Base-by-base conservation (phyloP, 2,113 vertebrate species). In the Nothocercus julius region DNA sequence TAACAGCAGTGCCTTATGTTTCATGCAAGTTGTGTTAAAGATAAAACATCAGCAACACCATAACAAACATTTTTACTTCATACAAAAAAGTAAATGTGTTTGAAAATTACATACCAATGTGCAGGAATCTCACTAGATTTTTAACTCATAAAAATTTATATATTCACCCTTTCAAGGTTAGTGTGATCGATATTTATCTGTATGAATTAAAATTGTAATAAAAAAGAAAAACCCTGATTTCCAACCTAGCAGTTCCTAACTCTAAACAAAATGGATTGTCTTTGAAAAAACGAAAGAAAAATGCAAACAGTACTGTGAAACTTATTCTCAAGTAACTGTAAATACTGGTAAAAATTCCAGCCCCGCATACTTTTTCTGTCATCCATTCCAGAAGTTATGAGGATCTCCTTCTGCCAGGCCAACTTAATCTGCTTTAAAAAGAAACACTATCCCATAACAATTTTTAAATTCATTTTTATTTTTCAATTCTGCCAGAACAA, bases 381-480 rank as follows among this genome's bases (percentile, higher is more conserved):
- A 93, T 53, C 76, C 73, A 78, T 86, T 72, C 69, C 38, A 92
- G 76, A 81, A 92, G 53, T 44, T 81, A 51, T 58, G 67, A 84
- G 95, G 58, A 82, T 90, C 51, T 89, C 80, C 85, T 91, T 92
- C 77, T 79, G 75, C 81, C 87, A 87, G 91, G 69, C 66, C 78
- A 82, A 74, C 44, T 89, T 64, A 3, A 56, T 67, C 25, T 78
- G 22, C 40, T 82, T 90, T 92, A 62, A 58, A 97, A 97, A 93
- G 76, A 96, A 92, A 96, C 49, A 10, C 1, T 97, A 84, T 94
- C 80, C 62, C 54, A 0, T 49, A n/a, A 79, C 56, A 79, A 81
- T 89, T 96, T 90, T 86, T 72, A 85, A 92, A 95, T 69, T 17
- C 7, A 0, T 66, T 87, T 97, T 96, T 96, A 96, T 97, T 97